These are phyloP conservation scores for Meandrusa payeni DNA, from an alignment of 2,888 invertebrate genomes.

Conservation along the genomic window DNA sequence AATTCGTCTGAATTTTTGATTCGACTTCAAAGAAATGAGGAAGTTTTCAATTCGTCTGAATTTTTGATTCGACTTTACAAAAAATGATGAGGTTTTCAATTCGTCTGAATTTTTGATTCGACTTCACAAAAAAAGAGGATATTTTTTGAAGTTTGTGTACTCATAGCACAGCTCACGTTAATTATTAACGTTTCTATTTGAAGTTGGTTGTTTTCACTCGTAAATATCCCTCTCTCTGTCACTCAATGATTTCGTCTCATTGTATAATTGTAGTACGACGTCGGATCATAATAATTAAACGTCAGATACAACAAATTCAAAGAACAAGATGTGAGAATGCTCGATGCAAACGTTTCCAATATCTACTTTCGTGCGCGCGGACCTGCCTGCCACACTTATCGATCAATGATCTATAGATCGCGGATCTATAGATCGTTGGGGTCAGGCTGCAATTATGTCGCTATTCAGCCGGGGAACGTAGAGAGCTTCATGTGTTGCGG, in stretches of 20 bases:
- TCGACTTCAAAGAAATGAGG: too few species aligned
- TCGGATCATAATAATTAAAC: too few species aligned
- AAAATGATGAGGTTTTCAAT: too few species aligned
- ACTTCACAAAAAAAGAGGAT: too few species aligned
- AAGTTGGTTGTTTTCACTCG: too few species aligned
- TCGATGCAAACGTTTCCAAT: slow-evolving; percentile 28
- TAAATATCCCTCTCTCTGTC: too few species aligned
- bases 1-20: too few species aligned
- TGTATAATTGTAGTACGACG: too few species aligned
- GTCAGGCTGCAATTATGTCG: slow-evolving; percentile 53
- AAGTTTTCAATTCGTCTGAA: too few species aligned
- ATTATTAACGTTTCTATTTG: not conserved
- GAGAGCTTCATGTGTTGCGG: slow-evolving; percentile 39
- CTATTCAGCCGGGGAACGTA: slow-evolving; percentile 46
- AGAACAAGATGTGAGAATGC: slow-evolving; percentile 4
- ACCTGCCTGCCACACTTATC: slow-evolving; percentile 51
- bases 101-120: too few species aligned
- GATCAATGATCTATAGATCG: slow-evolving; percentile 66
- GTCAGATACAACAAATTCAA: slow-evolving; percentile 15
- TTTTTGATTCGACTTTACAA: too few species aligned
- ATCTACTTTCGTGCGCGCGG: slow-evolving; percentile 41
- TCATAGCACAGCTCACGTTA: not conserved
- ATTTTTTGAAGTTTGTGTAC: not conserved
- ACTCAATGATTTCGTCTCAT: too few species aligned
- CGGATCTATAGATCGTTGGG: slow-evolving; percentile 55